Evolutionary conservation across 2,113 vertebrate genomes (phyloP), one percentile per base, ranked within the genome.

Genomic region (Elephas maximus): DNA sequence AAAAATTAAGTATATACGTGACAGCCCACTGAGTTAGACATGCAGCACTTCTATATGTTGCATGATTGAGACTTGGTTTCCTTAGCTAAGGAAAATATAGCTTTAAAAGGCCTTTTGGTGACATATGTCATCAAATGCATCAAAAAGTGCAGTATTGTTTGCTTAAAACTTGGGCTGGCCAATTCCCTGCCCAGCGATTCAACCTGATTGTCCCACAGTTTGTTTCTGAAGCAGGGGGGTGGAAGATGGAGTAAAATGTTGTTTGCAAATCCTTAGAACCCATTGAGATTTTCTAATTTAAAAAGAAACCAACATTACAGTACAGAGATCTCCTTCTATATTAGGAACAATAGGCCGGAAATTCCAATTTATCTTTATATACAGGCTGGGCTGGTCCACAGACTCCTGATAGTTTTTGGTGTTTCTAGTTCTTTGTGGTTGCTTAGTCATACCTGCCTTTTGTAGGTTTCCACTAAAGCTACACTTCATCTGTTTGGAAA

Each of bases 391-490:
- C n/a, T 94, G 0, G 0, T 94, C 53, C 4, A 67, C 76, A 87
- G 67, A 96, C 88, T 88, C 20, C 33, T 92, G 63, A 57, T 77
- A 79, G 26, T 0, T 98, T 74, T 37, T 83, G 82, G 53, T 86
- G 82, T 62, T 81, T 96, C 23, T 0, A 83, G 83, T 28, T 63
- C 8, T 90, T 91, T 94, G 37, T 76, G 81, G 76, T 97, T 94
- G 91, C 96, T 97, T 98, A 96, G 94, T 98, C 96, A 94, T 97
- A 96, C 18, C 0, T 95, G 90, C 93, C 87, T 96, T 91, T 91
- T 87, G 7, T 78, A 87, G 86, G 91, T 97, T 95, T 94, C 94
- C 69, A 5, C 44, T 18, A 30, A 97, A 94, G 26, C 82, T 91
- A 60, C 86, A 89, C 69, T 73, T 93, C 3, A 26, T 83, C 28